These are phyloP conservation scores for Promerops cafer DNA, from an alignment of 2,113 vertebrate genomes.

Conservation along the genomic window DNA sequence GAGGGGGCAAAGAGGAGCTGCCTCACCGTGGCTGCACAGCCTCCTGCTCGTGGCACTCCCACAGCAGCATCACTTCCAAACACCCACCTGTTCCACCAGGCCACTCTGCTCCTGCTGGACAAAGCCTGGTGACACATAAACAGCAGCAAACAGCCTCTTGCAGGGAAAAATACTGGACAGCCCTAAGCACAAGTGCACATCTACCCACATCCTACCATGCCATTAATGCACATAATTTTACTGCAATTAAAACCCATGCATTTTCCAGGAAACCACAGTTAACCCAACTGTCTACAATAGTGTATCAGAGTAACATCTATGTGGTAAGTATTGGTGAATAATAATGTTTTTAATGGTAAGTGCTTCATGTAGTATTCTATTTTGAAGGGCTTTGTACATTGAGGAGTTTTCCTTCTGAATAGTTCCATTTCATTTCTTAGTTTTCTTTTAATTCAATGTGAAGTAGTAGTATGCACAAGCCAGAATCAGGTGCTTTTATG, in stretches of 20 bases:
- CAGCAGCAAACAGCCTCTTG: neutral
- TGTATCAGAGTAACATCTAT: neutral
- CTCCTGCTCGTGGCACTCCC: neutral
- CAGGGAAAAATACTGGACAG: neutral
- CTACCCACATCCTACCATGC: neutral
- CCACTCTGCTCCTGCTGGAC: neutral
- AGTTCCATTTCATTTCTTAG: neutral
- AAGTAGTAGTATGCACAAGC: neutral
- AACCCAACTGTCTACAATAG: neutral
- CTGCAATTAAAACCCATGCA: neutral
- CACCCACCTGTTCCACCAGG: neutral
- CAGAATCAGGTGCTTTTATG: neutral
- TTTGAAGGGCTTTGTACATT: neutral
- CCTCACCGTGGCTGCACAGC: neutral
- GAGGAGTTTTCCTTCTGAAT: neutral
- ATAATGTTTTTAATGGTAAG: neutral
- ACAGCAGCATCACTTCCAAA: neutral
- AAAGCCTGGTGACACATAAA: neutral
- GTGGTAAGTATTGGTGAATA: neutral
- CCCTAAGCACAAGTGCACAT: neutral
- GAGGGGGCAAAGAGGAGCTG: neutral
- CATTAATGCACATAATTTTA: neutral
- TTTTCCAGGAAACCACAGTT: constrained; percentile 9
- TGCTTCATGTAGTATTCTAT: neutral
- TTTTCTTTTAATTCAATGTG: neutral